phyloP scores from a whole-genome alignment of 2,888 invertebrate species.

The Tholera decimalis region DNA sequence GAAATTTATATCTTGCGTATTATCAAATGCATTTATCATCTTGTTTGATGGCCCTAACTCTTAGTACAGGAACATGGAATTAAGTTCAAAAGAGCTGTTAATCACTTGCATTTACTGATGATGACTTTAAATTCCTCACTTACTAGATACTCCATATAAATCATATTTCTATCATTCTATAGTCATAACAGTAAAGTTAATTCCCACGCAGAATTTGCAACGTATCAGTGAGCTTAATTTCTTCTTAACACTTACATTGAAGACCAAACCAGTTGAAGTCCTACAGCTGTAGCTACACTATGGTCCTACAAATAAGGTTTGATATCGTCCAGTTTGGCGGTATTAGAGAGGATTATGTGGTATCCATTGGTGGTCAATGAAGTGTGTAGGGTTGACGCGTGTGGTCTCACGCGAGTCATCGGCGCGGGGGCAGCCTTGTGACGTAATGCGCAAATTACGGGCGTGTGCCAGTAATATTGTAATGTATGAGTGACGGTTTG shows the following conservation, averaged over 20 bases:
- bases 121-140: not conserved
- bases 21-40: too few relatives aligned
- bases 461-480: conserved; percentile 65
- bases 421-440: conserved; percentile 41
- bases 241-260: not conserved
- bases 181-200: not conserved
- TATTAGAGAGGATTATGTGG: not conserved
- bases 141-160: not conserved
- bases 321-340: not conserved
- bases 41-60: not conserved
- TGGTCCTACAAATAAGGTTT: not conserved
- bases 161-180: not conserved
- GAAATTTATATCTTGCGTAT: too few relatives aligned
- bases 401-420: conserved; percentile 53
- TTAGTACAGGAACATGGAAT: not conserved
- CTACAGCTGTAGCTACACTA: not conserved
- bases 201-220: conserved; percentile 10
- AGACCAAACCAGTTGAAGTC: not conserved
- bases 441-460: conserved; percentile 64
- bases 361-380: conserved; percentile 65
- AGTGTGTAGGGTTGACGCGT: conserved; percentile 41
- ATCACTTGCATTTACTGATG: not conserved
- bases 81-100: not conserved
- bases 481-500: conserved; percentile 63
- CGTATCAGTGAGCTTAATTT: conserved; percentile 10